phyloP scores from a whole-genome alignment of 2,113 vertebrate species.

The Vimba vimba region DNA sequence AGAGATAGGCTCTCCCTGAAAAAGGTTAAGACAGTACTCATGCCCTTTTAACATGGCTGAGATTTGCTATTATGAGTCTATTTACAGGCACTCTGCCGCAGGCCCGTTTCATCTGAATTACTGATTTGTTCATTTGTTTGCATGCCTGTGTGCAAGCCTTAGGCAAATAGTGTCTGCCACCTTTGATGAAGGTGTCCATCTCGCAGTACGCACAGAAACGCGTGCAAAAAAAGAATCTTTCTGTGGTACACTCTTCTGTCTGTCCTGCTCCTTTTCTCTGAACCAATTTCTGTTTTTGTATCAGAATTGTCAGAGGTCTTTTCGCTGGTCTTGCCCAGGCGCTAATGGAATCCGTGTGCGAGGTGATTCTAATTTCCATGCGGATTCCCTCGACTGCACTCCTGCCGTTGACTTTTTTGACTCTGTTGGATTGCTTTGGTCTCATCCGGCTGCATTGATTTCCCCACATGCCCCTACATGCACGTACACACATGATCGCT shows the following conservation, averaged over 20 bases:
- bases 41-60: conserved; percentile 63
- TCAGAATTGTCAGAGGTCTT: conserved; percentile 81
- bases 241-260: conserved; percentile 37
- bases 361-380: conserved; percentile 82
- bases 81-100: conserved; percentile 69
- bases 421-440: conserved; percentile 80
- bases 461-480: conserved; percentile 48
- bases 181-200: conserved; percentile 76
- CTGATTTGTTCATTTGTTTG: conserved; percentile 81
- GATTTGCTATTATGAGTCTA: conserved; percentile 71
- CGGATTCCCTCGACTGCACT: conserved; percentile 79
- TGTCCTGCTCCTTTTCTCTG: conserved; percentile 23
- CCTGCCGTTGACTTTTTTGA: conserved; percentile 75
- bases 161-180: conserved; percentile 71
- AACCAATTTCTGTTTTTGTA: conserved; percentile 79
- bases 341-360: conserved; percentile 79
- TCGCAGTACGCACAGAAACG: conserved; percentile 56
- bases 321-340: conserved; percentile 68
- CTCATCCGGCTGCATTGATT: conserved; percentile 78
- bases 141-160: conserved; percentile 71
- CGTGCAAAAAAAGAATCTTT: conserved; percentile 63
- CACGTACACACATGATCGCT: conserved; percentile 2
- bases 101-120: conserved; percentile 72
- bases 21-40: conserved; percentile 57
- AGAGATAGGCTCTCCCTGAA: background rate